Conservation (phyloP, 2,888 invertebrate species). For the Phlogophora meticulosa region DNA sequence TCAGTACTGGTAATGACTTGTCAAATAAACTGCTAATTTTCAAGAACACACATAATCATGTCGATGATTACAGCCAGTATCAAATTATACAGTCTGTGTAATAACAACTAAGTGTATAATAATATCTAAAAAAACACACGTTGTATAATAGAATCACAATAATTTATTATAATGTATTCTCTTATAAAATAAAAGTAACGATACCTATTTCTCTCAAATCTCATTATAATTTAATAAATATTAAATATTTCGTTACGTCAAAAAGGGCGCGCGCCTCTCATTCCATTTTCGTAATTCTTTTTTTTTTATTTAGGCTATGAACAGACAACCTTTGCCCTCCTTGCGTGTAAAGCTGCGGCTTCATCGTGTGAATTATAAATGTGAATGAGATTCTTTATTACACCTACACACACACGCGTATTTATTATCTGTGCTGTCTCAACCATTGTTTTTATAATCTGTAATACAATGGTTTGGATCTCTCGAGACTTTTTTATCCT, state of each 20-base stretch:
- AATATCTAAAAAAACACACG: neutral
- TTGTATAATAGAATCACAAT: constrained; percentile 3
- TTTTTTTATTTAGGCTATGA: constrained; percentile 47
- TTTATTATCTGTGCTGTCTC: constrained; percentile 13
- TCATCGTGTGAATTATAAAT: constrained; percentile 63
- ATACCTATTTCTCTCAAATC: constrained; percentile 3
- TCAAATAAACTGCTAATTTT: constrained; percentile 8
- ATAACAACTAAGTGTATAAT: neutral
- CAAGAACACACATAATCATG: neutral
- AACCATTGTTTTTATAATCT: constrained; percentile 63
- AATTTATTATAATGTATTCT: constrained; percentile 6
- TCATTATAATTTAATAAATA: constrained; percentile 20
- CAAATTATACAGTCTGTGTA: neutral
- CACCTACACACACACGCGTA: constrained; percentile 36
- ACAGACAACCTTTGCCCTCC: constrained; percentile 64
- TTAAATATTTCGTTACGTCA: constrained; percentile 2
- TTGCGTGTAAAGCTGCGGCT: constrained; percentile 59
- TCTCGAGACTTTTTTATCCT: constrained; percentile 28
- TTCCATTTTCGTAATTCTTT: constrained; percentile 26
- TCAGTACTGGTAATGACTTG: constrained; percentile 2
- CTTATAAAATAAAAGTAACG: constrained; percentile 4
- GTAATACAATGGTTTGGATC: constrained; percentile 55
- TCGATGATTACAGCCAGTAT: neutral
- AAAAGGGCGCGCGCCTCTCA: constrained; percentile 29
- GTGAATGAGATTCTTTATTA: constrained; percentile 60